These are phyloP conservation scores for Lonchura striata DNA, from an alignment of 2,113 vertebrate species.

Conservation along the genomic window DNA sequence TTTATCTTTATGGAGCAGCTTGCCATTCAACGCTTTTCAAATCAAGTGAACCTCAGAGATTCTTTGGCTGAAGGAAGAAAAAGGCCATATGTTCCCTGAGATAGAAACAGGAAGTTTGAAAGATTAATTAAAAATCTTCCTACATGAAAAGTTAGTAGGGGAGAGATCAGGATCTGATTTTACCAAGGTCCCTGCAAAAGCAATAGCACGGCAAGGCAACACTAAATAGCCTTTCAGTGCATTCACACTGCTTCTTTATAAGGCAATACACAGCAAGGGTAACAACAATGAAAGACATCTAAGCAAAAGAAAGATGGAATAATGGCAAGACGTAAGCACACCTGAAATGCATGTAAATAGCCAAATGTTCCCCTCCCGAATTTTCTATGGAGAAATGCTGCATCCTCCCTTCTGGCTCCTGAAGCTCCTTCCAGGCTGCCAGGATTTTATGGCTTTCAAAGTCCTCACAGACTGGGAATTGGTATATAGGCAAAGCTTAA, in stretches of 20 bases:
- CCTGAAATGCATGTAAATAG: not conserved
- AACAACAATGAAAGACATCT: not conserved
- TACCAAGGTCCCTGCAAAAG: not conserved
- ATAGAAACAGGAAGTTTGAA: conserved; percentile 13
- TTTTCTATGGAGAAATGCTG: not conserved
- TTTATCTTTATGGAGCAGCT: conserved; percentile 58
- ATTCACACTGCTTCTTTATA: not conserved
- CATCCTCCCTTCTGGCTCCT: not conserved
- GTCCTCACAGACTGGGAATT: not conserved
- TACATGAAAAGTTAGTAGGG: not conserved
- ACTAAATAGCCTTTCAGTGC: not conserved
- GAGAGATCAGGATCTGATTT: not conserved
- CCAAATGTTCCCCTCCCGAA: not conserved
- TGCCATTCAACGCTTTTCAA: conserved; percentile 38
- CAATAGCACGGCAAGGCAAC: not conserved
- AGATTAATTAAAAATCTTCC: conserved; percentile 23
- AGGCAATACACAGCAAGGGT: not conserved
- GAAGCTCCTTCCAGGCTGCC: not conserved
- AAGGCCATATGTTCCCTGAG: not conserved
- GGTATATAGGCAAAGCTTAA: not conserved
- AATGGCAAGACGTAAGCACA: not conserved
- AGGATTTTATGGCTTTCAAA: not conserved
- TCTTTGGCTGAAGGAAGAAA: conserved; percentile 7
- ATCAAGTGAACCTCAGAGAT: not conserved
- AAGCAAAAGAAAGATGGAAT: not conserved